Conservation (phyloP, 2,888 invertebrate species). For the Cantharis flavilabris region DNA sequence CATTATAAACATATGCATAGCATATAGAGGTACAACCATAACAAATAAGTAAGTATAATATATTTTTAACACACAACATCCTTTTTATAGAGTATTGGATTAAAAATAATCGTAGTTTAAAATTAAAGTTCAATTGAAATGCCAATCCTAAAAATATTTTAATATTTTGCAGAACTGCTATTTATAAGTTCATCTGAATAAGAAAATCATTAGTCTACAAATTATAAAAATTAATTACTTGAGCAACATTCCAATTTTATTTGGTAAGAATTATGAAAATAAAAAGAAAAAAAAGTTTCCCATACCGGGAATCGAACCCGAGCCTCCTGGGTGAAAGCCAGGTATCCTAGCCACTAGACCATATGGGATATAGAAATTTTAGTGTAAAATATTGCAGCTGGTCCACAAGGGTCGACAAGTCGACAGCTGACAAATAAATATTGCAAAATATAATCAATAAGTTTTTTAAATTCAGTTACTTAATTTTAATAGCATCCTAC, state of each 20-base stretch:
- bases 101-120: neutral
- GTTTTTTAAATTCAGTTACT: too few species aligned
- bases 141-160: neutral
- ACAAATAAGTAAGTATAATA: neutral
- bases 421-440: too few species aligned
- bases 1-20: neutral
- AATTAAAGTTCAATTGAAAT: neutral
- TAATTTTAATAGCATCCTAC: too few species aligned
- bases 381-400: neutral
- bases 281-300: constrained; percentile 54
- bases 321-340: constrained; percentile 76
- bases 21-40: neutral
- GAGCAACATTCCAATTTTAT: too few species aligned
- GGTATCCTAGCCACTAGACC: constrained; percentile 74
- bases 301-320: constrained; percentile 76
- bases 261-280: too few species aligned
- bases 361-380: constrained; percentile 45
- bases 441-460: too few species aligned
- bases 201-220: too few species aligned
- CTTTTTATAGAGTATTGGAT: neutral
- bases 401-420: too few species aligned
- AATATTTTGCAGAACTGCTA: neutral
- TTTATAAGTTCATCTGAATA: neutral
- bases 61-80: neutral
- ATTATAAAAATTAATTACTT: too few species aligned